Base-by-base conservation (phyloP, 2,113 vertebrate species). In the Macrotis lagotis region DNA sequence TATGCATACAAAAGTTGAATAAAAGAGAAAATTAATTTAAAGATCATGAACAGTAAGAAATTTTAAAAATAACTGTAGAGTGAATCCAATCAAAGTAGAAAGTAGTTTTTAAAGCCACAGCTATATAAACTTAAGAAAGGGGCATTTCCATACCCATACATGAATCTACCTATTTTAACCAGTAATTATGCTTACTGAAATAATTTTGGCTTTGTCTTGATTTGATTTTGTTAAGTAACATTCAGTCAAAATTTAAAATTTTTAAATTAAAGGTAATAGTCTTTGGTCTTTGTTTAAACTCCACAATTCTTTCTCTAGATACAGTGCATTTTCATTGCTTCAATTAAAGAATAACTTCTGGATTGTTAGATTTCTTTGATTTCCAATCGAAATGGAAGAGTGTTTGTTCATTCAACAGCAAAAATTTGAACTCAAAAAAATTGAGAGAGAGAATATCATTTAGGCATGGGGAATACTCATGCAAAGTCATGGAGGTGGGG, bases 1-100 rank as follows among this genome's bases (percentile, higher is more conserved):
- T 91, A 91, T 93, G 51, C 92, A 95, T 94, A 91, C 55, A 93
- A 96, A 96, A 92, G 3, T 94, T 91, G 19, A n/a, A 91, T 94
- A 83, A 83, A 19, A 96, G 93, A 93, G 31, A 16, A 94, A 51
- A 94, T 91, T 74, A 53, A 51, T 94, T 48, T 95, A 83, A 83
- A 83, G n/a, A 83, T 59, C 93, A 19, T 93, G 59, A 95, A 91
- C 25, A 94, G 31, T 53, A 48, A 93, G 10, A 66, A 37, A 93
- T 50, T 74, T 95, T 92, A 51, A 25, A 47, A 91, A 66, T 37
- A 66, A 16, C 31, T 66, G 31, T 37, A 37, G 31, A 66, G 5
- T 91, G 47, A 94, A 91, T 95, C n/a, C 83, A 88, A 28, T 93
- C n/a, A 94, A 44, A 44, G 52, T 49, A 4, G 91, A 53, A 95